Base-by-base conservation (phyloP, 2,797 vertebrate genomes). In the Labeo calbasu region DNA sequence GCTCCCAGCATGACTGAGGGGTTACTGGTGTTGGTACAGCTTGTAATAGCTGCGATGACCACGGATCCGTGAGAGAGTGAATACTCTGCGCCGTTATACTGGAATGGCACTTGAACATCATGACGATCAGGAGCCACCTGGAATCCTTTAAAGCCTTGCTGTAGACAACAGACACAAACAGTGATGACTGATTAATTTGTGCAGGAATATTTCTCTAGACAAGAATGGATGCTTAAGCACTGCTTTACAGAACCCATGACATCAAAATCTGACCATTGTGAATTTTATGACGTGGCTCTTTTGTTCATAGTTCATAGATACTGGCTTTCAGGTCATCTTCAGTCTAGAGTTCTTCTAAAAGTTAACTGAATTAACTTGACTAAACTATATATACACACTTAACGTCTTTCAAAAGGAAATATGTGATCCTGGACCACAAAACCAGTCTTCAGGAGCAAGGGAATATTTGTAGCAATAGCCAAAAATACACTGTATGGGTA, bases 121-220 rank as follows among this genome's bases (percentile, higher is more conserved):
- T 95, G 96, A 21, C 4, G 92, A 43, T 95, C 94, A 0, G 94
- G 90, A 32, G 95, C 79, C 88, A 99, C 90, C 40, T 98, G 97
- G 91, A 99, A 99, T 76, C 98, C 98, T 91, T 99, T 99, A 93
- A 99, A 99, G 19, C 98, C 97, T 97, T 98, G 97, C 98, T 99
- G 84, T 17, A 89, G 79, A 53, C 9, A 76, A 53, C 84, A 68
- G 15, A 59, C 53, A 61, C 65, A 28, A 3, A 77, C 65, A 55
- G 36, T 17, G 15, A 15, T 46, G 40, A 12, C 8, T 46, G 43
- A 70, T 21, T 36, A 15, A 19, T 15, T 8, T 19, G 28, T 36
- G 15, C 8, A 10, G 15, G 15, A 66, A 66, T 21, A 68, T 17
- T 68, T 40, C 32, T 12, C 17, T 36, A 40, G 32, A 68, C 65